Base-by-base conservation (phyloP, 2,888 invertebrate species). In the Heteromurus nitidus region DNA sequence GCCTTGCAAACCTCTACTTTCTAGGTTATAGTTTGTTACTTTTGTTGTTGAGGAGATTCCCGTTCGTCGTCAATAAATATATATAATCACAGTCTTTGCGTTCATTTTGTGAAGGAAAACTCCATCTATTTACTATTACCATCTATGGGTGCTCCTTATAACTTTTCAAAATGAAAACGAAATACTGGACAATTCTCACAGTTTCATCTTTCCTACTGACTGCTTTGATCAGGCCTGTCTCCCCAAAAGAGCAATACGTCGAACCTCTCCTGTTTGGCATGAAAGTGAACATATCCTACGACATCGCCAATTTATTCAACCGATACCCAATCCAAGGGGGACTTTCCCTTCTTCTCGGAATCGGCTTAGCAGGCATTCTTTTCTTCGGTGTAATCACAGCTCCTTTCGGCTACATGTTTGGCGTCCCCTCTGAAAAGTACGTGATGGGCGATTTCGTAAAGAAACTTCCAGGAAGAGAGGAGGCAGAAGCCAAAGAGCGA, bases 361-460 rank as follows among this genome's bases (percentile, higher is more conserved):
- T 85, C 7, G 74, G 69, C 13, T 31, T 87, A n/a, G 73, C 68
- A 2, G 26, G 44, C 0, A 86, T 87, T 18, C 31, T 87, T 22
- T 84, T 87, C 50, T 85, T 87, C 62, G 87, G 87, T 1, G 87
- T 87, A 3, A 85, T 87, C 11, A 86, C 87, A 9, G 80, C 87
- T 5, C 87, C 87, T 2, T 87, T 87, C 44, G 87, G 87, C n/a
- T 87, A 87, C 74, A 83, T 86, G 80, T 86, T 87, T 76, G 87
- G 87, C 16, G 83, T 87, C 13, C 87, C 87, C n/a, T 86, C 86
- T 0, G 73, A 84, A 55, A 87, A 86, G 28, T 87, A 87, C 50
- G 86, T 87, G 2, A 42, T 85, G n/a, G 87, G 87, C 2, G 84
- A 70, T 44, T 62, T 55, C 60, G n/a, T 50, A 2, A 24, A 76